Percentiles rank a stretch among this genome's conserved stretches.
Conservation (phyloP, 37 sponge, comb jelly and placozoan species). For the Beroe ovata region DNA sequence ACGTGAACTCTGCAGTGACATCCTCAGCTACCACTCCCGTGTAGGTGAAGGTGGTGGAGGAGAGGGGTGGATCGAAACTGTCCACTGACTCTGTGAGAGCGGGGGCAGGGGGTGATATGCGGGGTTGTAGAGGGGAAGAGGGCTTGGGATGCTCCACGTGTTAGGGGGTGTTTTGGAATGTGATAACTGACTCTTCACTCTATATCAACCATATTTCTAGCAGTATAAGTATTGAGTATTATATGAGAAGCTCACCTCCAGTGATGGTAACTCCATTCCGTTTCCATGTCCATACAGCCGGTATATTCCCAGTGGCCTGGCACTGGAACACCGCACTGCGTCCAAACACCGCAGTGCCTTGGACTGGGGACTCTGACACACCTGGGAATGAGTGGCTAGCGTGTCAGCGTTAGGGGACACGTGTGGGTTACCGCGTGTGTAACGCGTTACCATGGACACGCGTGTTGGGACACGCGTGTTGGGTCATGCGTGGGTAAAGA, state of each 20-base stretch:
- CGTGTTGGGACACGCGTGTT: too few species aligned
- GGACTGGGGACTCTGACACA: neutral
- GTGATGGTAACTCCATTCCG: neutral
- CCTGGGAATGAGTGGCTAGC: slow-evolving; percentile 23
- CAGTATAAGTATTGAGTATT: too few species aligned
- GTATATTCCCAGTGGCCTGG: neutral
- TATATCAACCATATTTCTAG: too few species aligned
- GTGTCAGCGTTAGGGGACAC: slow-evolving; percentile 9
- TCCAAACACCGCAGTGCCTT: slow-evolving; percentile 25
- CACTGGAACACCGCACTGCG: slow-evolving; percentile 53
- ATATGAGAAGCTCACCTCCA: slow-evolving; percentile 27
- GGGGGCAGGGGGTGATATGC: too few species aligned
- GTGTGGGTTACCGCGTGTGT: too few species aligned
- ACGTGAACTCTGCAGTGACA: slow-evolving; percentile 29
- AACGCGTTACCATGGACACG: too few species aligned
- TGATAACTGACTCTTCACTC: too few species aligned
- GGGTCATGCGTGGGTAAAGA: too few species aligned
- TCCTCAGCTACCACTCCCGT: slow-evolving; percentile 6
- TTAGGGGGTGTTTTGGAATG: too few species aligned
- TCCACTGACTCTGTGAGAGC: neutral
- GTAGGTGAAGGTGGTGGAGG: slow-evolving; percentile 24
- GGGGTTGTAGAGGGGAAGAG: too few species aligned
- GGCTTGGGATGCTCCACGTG: too few species aligned
- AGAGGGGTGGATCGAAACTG: neutral
- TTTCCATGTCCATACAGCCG: neutral